phyloP scores from a whole-genome alignment of 2,888 invertebrate genomes.

The Andrena flavipes region DNA sequence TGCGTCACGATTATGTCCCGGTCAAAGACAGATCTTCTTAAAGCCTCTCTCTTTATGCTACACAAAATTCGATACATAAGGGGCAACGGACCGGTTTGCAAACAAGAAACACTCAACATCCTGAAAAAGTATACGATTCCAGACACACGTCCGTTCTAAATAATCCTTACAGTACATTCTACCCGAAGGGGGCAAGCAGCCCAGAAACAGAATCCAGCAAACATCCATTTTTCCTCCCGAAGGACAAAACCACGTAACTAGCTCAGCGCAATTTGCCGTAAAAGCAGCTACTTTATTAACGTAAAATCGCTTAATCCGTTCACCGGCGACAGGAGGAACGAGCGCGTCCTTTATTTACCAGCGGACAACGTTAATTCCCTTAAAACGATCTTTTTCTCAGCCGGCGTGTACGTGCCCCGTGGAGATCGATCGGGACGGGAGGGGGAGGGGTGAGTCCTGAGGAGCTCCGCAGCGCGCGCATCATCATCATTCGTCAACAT shows the following conservation, averaged over 20 bases:
- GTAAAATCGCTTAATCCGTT: conserved; percentile 32
- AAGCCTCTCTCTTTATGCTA: background rate
- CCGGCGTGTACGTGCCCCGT: background rate
- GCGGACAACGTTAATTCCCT: conserved; percentile 18
- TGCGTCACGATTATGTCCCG: background rate
- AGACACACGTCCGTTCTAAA: background rate
- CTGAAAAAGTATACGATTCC: background rate
- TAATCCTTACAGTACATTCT: background rate
- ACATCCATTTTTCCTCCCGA: conserved; percentile 1
- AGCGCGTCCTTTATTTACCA: conserved; percentile 19
- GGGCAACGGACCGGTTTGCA: background rate
- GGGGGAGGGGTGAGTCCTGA: background rate
- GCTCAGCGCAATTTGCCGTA: conserved; percentile 4
- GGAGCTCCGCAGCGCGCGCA: conserved; percentile 42
- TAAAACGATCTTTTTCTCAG: conserved; percentile 24
- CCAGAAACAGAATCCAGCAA: background rate
- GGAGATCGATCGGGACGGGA: conserved; percentile 32
- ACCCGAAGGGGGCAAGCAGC: background rate
- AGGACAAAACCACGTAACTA: conserved; percentile 15
- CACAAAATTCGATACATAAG: background rate
- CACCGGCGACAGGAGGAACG: background rate
- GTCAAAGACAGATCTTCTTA: background rate
- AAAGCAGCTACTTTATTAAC: conserved; percentile 18
- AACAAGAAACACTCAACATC: background rate
- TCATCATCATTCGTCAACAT: conserved; percentile 76